phyloP scores from a whole-genome alignment of 92 coral and sea anemone species.

The Galaxea fascicularis region DNA sequence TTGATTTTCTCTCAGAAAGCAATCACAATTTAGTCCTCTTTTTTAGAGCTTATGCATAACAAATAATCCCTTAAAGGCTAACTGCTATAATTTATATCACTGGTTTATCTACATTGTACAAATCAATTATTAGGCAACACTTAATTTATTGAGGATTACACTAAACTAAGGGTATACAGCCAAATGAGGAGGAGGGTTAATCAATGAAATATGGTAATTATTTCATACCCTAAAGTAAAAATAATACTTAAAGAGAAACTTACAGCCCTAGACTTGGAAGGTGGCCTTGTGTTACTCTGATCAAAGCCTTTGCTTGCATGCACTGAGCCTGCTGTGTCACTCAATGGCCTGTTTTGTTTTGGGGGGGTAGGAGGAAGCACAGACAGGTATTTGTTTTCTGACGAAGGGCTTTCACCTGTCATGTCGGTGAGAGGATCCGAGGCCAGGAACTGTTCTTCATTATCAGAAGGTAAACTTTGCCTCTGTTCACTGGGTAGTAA shows the following conservation, averaged over 20 bases:
- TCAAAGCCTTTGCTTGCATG: conserved; percentile 16
- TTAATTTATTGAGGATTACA: too few relatives aligned
- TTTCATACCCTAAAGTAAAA: too few relatives aligned
- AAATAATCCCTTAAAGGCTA: too few relatives aligned
- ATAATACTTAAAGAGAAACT: conserved; percentile 1
- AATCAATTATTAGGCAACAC: too few relatives aligned
- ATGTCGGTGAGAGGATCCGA: not conserved
- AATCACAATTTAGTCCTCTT: too few relatives aligned
- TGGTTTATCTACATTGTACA: too few relatives aligned
- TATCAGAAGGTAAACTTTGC: not conserved
- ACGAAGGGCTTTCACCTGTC: not conserved
- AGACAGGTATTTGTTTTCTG: not conserved
- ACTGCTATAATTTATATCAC: too few relatives aligned
- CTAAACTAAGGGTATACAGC: too few relatives aligned
- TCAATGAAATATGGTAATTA: too few relatives aligned
- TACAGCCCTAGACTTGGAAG: conserved; percentile 32
- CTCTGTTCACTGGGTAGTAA: not conserved
- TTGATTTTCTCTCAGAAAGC: too few relatives aligned
- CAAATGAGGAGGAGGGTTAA: too few relatives aligned
- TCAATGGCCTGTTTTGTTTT: not conserved
- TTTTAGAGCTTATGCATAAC: too few relatives aligned
- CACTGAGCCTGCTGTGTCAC: not conserved
- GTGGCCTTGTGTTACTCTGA: conserved; percentile 16
- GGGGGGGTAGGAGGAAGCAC: conserved; percentile 33
- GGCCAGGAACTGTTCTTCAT: not conserved